phyloP scores from a whole-genome alignment of 2,113 vertebrate species.

The Notechis scutatus region DNA sequence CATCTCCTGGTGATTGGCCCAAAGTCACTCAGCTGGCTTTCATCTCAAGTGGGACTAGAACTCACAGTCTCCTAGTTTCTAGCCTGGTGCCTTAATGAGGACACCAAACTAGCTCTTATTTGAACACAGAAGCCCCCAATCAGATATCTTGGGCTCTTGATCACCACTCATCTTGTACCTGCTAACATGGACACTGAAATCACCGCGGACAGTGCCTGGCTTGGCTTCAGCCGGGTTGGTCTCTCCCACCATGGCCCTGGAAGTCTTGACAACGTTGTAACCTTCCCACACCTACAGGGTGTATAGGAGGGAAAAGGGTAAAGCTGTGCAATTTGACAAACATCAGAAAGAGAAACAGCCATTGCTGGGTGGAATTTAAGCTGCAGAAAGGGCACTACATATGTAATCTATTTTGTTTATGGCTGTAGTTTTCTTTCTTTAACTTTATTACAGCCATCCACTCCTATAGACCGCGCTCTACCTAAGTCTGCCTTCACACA shows the following conservation, averaged over 20 bases:
- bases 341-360: neutral
- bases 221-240: conserved; percentile 76
- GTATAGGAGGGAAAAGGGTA: neutral
- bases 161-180: conserved; percentile 67
- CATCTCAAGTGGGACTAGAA: neutral
- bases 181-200: conserved; percentile 87
- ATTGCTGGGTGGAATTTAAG: neutral
- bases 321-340: neutral
- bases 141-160: neutral
- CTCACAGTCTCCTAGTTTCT: neutral
- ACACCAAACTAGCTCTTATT: neutral
- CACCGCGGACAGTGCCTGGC: conserved; percentile 86
- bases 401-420: neutral
- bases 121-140: neutral
- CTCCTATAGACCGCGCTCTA: neutral
- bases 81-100: neutral
- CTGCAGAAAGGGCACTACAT: neutral
- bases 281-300: conserved; percentile 90
- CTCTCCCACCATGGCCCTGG: conserved; percentile 83
- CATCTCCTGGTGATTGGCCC: neutral
- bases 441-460: neutral
- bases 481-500: neutral
- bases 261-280: conserved; percentile 77
- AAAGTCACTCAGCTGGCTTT: neutral
- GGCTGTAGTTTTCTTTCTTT: neutral